Percentiles rank a stretch among this genome's conserved stretches.
Conservation (phyloP, 2,113 vertebrate genomes). For the Podarcis raffonei region DNA sequence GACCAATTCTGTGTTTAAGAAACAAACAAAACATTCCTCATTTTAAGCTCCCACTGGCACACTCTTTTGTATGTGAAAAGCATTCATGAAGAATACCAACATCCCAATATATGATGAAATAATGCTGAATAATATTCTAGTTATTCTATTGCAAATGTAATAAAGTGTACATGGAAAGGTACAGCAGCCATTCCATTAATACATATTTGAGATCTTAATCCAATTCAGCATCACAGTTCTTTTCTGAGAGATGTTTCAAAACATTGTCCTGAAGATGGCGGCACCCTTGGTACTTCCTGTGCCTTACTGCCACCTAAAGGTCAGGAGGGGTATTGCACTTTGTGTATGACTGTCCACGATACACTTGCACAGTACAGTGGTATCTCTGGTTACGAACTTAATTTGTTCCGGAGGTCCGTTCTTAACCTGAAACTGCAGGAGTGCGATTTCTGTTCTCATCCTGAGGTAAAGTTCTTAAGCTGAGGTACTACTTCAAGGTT, state of each 20-base stretch:
- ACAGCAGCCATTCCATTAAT: not conserved
- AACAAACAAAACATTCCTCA: not conserved
- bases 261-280: not conserved
- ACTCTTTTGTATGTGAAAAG: not conserved
- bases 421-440: no score
- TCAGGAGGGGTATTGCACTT: not conserved
- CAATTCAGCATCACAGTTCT: not conserved
- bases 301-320: no score
- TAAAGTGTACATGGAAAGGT: not conserved
- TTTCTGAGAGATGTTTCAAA: not conserved
- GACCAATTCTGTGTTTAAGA: not conserved
- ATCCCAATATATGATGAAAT: not conserved
- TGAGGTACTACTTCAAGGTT: no score
- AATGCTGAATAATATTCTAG: not conserved
- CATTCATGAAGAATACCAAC: not conserved
- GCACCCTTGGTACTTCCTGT: not conserved
- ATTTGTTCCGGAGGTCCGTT: no score
- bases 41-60: not conserved
- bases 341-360: not conserved
- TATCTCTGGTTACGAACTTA: no score
- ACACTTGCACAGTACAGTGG: not conserved
- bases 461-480: no score
- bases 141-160: not conserved
- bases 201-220: not conserved
- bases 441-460: no score